Conservation (phyloP, 2,888 invertebrate genomes). For the Kryphioiulus occultus region DNA sequence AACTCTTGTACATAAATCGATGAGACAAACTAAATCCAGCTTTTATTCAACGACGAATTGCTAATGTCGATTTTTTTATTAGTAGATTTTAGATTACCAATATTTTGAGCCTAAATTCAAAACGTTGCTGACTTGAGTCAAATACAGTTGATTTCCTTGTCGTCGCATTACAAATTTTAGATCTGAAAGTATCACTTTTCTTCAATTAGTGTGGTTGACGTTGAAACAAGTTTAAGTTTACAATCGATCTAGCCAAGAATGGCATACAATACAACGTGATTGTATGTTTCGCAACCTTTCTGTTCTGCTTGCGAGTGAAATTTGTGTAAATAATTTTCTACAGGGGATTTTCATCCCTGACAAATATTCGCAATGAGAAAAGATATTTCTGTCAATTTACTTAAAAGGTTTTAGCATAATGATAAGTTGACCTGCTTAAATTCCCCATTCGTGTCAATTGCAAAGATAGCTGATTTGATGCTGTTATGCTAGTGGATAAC, state of each 20-base stretch:
- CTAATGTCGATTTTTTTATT: neutral
- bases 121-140: neutral
- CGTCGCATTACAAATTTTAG: neutral
- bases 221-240: too few species aligned
- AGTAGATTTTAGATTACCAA: neutral
- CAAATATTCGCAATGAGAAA: neutral
- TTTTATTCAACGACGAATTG: neutral
- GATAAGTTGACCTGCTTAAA: neutral
- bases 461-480: neutral
- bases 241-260: too few species aligned
- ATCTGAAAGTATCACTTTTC: neutral
- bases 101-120: neutral
- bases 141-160: neutral
- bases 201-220: too few species aligned
- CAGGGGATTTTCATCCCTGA: neutral
- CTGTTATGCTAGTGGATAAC: neutral
- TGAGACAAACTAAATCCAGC: neutral
- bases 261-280: too few species aligned
- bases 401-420: neutral
- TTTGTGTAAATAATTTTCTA: neutral
- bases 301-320: neutral
- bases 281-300: neutral
- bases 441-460: neutral
- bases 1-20: neutral
- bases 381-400: neutral